These are phyloP conservation scores for Plecotus auritus DNA, from an alignment of 2,113 vertebrate species.

Conservation along the genomic window DNA sequence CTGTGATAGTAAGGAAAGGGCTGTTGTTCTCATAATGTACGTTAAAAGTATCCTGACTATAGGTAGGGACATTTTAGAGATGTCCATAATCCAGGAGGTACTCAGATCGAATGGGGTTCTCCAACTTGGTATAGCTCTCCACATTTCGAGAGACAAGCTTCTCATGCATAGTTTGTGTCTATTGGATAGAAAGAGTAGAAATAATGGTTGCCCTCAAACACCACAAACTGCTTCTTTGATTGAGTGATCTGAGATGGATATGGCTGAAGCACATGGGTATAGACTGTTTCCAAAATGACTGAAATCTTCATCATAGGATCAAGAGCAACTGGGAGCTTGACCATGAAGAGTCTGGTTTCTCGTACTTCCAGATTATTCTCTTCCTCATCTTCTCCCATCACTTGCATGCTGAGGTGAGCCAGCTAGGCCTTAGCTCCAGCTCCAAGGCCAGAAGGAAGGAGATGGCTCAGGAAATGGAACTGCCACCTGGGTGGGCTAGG, in stretches of 20 bases:
- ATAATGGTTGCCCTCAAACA: constrained; percentile 98
- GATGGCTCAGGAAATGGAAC: not conserved
- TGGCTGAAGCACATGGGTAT: constrained; percentile 91
- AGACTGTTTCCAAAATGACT: constrained; percentile 89
- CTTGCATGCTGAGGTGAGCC: not conserved
- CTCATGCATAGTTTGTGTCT: constrained; percentile 89
- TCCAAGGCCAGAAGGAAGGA: not conserved
- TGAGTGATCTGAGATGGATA: constrained; percentile 96
- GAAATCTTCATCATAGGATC: constrained; percentile 87
- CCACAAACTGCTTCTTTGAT: constrained; percentile 94
- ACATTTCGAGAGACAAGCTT: constrained; percentile 92
- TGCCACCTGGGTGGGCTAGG: not conserved
- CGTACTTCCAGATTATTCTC: not conserved
- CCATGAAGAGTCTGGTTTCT: not conserved
- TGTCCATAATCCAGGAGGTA: constrained; percentile 94
- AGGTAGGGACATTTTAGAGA: constrained; percentile 89
- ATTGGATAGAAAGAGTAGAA: constrained; percentile 92
- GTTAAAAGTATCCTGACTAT: constrained; percentile 93
- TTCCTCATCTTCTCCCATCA: not conserved
- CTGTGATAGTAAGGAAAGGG: constrained; percentile 96
- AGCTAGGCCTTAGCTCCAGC: not conserved
- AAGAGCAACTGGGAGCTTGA: constrained; percentile 79
- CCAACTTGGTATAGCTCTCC: constrained; percentile 96
- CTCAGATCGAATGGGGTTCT: constrained; percentile 90
- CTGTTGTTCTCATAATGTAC: constrained; percentile 97